These are phyloP conservation scores for Zootoca vivipara DNA, from an alignment of 2,113 vertebrate genomes.

Conservation along the genomic window DNA sequence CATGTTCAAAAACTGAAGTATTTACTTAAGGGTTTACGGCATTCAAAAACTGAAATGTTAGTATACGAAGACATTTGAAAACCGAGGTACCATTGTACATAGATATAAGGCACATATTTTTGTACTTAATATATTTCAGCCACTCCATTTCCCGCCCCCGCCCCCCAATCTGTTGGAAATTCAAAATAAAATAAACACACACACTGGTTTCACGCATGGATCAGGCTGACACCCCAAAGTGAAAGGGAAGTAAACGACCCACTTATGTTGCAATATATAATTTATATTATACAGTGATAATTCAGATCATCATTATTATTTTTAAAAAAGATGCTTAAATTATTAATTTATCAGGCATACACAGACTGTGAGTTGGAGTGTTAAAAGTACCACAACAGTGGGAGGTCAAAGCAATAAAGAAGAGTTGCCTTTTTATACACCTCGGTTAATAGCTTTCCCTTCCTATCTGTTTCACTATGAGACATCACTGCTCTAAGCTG, in stretches of 20 bases:
- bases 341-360: constrained; percentile 43
- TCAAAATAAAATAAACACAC: background rate
- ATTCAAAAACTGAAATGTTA: too few relatives aligned
- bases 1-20: too few relatives aligned
- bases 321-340: constrained; percentile 32
- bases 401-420: constrained; percentile 45
- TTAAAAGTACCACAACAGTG: constrained; percentile 47
- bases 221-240: background rate
- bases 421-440: constrained; percentile 33
- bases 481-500: background rate
- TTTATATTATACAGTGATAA: constrained; percentile 39
- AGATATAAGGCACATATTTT: background rate
- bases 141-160: background rate
- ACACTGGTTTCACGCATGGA: background rate
- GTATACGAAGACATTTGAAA: too few relatives aligned
- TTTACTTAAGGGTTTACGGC: too few relatives aligned
- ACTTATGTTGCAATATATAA: constrained; percentile 9
- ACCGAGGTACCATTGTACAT: too few relatives aligned
- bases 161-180: constrained; percentile 1
- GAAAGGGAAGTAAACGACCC: constrained; percentile 19
- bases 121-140: background rate
- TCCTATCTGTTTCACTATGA: constrained; percentile 23
- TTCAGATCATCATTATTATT: background rate
- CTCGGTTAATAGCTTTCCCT: constrained; percentile 41
- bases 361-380: constrained; percentile 20